These are phyloP conservation scores for Thunnus albacares DNA, from an alignment of 2,797 vertebrate genomes.

Conservation along the genomic window DNA sequence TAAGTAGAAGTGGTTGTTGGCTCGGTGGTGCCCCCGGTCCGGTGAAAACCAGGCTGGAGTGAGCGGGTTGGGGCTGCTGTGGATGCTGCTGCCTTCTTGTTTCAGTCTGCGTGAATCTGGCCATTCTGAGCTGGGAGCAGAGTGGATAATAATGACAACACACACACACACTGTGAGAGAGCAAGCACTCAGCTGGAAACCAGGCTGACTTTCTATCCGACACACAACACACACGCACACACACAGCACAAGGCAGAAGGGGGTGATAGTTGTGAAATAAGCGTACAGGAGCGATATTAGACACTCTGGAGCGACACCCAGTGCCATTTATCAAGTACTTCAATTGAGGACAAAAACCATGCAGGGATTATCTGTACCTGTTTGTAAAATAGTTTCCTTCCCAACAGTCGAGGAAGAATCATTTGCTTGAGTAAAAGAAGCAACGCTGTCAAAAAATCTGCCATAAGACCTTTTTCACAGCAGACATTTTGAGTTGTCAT, in stretches of 20 bases:
- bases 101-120: conserved; percentile 97
- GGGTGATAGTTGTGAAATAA: conserved; percentile 62
- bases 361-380: background rate
- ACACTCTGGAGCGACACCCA: conserved; percentile 85
- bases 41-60: conserved; percentile 91
- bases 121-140: conserved; percentile 95
- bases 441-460: background rate
- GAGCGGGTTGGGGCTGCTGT: conserved; percentile 89
- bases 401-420: background rate
- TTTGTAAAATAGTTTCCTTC: background rate
- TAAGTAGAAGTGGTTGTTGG: conserved; percentile 84
- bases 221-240: conserved; percentile 76
- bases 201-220: conserved; percentile 88
- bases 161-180: conserved; percentile 84
- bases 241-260: conserved; percentile 46
- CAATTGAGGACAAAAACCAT: background rate
- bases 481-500: background rate
- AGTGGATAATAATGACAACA: conserved; percentile 92
- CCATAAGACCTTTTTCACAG: background rate
- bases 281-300: conserved; percentile 54
- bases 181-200: conserved; percentile 91
- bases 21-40: conserved; percentile 88
- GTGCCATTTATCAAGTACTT: conserved; percentile 48
- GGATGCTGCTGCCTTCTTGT: conserved; percentile 92
- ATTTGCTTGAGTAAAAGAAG: too few species aligned